Conservation (phyloP, 2,113 vertebrate genomes). For the Leuciscus idus region DNA sequence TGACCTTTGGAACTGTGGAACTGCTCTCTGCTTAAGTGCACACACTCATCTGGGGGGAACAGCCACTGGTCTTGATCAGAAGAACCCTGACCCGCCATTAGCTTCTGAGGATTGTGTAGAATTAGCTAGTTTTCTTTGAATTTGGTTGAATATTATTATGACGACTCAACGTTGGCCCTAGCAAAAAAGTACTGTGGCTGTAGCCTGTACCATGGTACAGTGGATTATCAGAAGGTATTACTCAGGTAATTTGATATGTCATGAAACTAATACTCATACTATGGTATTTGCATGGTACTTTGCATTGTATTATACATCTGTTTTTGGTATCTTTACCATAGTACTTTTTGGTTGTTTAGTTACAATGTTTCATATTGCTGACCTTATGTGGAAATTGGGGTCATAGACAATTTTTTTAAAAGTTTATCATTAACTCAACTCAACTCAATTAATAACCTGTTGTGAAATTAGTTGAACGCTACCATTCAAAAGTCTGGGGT, state of each 20-base stretch:
- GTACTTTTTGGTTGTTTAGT: not conserved
- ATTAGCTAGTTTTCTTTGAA: not conserved
- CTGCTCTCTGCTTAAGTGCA: not conserved
- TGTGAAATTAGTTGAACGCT: not conserved
- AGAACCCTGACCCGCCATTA: not conserved
- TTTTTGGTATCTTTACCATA: not conserved
- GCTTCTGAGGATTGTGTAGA: not conserved
- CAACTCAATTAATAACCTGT: not conserved
- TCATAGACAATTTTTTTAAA: too few species aligned
- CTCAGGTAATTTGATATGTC: too few species aligned
- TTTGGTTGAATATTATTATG: not conserved
- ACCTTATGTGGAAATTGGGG: not conserved
- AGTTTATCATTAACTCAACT: too few species aligned
- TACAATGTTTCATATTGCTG: not conserved
- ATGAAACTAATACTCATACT: too few species aligned
- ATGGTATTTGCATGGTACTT: not conserved
- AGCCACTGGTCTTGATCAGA: slow-evolving; percentile 13
- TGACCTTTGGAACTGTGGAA: slow-evolving; percentile 33
- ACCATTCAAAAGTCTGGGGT: too few species aligned
- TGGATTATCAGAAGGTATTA: not conserved
- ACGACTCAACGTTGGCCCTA: not conserved
- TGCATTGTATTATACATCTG: not conserved
- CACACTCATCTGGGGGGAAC: not conserved
- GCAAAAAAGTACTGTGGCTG: not conserved
- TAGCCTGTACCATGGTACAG: not conserved